Percentiles rank a stretch among this genome's conserved stretches.
phyloP scores from a whole-genome alignment of 2,113 vertebrate genomes.

The Platichthys flesus region DNA sequence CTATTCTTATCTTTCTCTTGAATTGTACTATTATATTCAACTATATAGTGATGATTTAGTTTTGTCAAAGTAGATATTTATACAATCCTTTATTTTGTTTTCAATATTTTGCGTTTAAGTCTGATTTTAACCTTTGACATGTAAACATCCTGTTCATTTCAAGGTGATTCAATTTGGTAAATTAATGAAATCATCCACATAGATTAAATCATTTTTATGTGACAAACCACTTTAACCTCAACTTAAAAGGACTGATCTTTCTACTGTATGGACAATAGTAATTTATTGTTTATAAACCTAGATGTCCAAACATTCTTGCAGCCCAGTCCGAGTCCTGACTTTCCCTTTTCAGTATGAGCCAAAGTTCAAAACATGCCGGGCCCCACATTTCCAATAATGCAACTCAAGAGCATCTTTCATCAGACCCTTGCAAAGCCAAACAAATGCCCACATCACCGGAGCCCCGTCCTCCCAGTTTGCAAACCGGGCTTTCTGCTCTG shows the following conservation, averaged over 20 bases:
- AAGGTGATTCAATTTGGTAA: too few relatives aligned
- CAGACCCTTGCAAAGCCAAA: neutral
- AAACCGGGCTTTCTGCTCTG: neutral
- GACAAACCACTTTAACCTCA: neutral
- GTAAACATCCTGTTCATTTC: too few relatives aligned
- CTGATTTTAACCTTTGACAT: too few relatives aligned
- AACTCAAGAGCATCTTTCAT: neutral
- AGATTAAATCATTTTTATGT: neutral
- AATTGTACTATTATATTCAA: too few relatives aligned
- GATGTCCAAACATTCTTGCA: neutral
- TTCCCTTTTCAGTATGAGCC: neutral
- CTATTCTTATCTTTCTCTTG: too few relatives aligned
- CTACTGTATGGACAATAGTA: neutral
- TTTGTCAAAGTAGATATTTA: too few relatives aligned
- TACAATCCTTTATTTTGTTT: too few relatives aligned
- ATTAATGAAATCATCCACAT: too few relatives aligned
- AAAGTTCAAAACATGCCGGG: neutral
- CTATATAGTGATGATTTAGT: too few relatives aligned
- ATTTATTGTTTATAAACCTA: too few relatives aligned
- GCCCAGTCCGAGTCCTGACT: neutral
- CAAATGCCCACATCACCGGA: neutral
- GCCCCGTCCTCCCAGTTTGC: neutral
- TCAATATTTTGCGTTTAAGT: too few relatives aligned
- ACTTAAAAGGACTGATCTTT: neutral
- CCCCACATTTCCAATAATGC: neutral